Evolutionary conservation across 2,797 vertebrate genomes (phyloP), one percentile per base, ranked within the genome.

Genomic region (Coregonus suidteri): DNA sequence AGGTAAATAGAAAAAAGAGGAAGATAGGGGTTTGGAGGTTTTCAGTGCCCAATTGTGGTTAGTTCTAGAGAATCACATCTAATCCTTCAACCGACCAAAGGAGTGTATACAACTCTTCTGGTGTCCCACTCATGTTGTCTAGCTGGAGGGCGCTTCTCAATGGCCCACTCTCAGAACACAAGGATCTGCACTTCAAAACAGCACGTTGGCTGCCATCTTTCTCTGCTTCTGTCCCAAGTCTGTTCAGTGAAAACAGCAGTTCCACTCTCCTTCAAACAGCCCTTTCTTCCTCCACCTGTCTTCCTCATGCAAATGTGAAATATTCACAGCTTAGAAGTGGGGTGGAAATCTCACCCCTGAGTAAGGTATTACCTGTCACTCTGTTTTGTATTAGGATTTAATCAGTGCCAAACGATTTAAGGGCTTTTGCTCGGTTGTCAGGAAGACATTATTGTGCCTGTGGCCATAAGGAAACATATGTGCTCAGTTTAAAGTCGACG

Each of bases 321-420:
- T 89, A 86, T 91, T 88, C 90, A 90, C 88, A 89, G 84, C 82
- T 35, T 75, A 79, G 73, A 16, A 84, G 84, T 67, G 54, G 20
- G 47, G 81, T 82, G 59, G 83, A 82, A 90, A 88, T 87, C 82
- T 79, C 78, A 77, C 83, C 91, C 87, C 62, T 76, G 80, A 83
- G 85, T 87, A 89, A 91, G 80, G 78, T 87, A 86, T 70, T 91
- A 88, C 87, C 89, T 92, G 92, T 92, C 92, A 91, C 78, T 90
- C 82, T 88, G 87, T 87, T 87, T 80, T 89, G 88, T 86, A 90
- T 93, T 91, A 92, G 87, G 87, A 86, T 85, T 87, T 90, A 81
- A 81, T 84, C 73, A 76, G 79, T 84, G 87, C 80, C 91, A 90
- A 85, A 87, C 86, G 86, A 91, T 92, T 92, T 90, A 90, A 87